A percentile compares a stretch with the other conserved stretches of the same genome.
Conservation (phyloP, 2,888 invertebrate species). For the Biston stratarius region DNA sequence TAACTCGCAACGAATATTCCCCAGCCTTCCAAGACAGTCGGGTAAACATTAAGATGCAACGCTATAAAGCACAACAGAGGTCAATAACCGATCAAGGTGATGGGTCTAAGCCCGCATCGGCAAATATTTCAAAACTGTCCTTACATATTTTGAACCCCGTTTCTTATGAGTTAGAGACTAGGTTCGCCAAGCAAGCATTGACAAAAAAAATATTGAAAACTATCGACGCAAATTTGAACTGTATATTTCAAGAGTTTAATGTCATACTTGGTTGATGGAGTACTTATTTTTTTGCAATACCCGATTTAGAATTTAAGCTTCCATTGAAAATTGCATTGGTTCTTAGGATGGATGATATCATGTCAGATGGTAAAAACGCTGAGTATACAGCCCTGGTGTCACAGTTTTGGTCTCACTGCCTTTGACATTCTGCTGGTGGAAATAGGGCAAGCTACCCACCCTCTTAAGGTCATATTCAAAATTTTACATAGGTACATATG, state of each 20-base stretch:
- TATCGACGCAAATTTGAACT: background rate
- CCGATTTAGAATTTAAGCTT: constrained; percentile 22
- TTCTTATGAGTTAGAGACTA: background rate
- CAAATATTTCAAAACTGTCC: constrained; percentile 10
- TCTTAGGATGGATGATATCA: constrained; percentile 13
- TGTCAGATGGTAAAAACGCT: background rate
- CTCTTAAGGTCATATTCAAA: too few relatives aligned
- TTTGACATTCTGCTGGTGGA: too few relatives aligned
- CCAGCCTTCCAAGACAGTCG: background rate
- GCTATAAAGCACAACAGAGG: constrained; percentile 19
- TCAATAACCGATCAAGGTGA: constrained; percentile 13
- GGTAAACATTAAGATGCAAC: constrained; percentile 7
- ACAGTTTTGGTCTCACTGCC: too few relatives aligned
- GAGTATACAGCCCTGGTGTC: background rate
- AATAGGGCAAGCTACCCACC: too few relatives aligned
- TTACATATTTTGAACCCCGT: constrained; percentile 8
- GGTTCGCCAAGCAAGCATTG: background rate
- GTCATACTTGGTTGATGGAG: background rate
- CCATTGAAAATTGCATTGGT: constrained; percentile 9
- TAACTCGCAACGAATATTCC: background rate
- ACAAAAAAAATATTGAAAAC: background rate
- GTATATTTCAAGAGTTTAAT: background rate
- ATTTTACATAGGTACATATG: too few relatives aligned
- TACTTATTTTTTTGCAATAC: constrained; percentile 7
- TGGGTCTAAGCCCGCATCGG: constrained; percentile 23